Evolutionary conservation across 2,113 vertebrate species (phyloP), one percentile per base, ranked within the genome.

Genomic region (Heterotilapia buettikoferi): DNA sequence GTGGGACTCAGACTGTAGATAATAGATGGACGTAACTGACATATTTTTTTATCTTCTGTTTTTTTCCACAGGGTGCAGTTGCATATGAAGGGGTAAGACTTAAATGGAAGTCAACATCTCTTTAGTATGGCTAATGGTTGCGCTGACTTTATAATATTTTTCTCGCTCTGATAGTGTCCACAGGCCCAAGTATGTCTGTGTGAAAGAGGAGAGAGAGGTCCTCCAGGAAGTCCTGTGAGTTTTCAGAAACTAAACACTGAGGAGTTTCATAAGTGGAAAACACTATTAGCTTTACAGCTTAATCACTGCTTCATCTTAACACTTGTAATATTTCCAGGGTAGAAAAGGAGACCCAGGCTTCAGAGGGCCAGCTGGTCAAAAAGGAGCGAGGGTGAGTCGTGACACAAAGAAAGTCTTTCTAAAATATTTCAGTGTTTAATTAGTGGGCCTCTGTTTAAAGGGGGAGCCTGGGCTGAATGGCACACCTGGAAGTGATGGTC

Each of bases 191-290:
- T 53, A 16, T 98, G 97, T 83, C 81, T 73, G 33, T 98, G 97
- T 95, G 97, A 97, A 91, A 97, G 96, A 93, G 98, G 97, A 87
- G 94, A 96, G 10, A 81, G 90, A 88, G 97, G 98, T 1, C 89
- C 94, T 8, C 94, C 95, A 52, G 98, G 97, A 84, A 90, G 29
- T 92, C 90, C 95, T 73, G 98, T 99, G 95, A 98, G 98, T 96
- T 84, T 73, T 53, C 19, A 11, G 19, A 19, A 24, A 63, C 16
- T 29, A 50, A 43, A n/a, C 16, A 36, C 45, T 52, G 73, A 78
- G 18, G 0, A 31, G 43, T 50, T 78, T 78, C 9, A 31, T 6
- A 19, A 29, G 18, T 76, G 71, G 71, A 2, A 19, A 50, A 50
- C 16, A 3, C 26, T 61, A 38, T 63, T 8, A 24, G 6, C 14